These are phyloP conservation scores for Thymelicus acteon DNA, from an alignment of 2,888 invertebrate species.

Conservation along the genomic window DNA sequence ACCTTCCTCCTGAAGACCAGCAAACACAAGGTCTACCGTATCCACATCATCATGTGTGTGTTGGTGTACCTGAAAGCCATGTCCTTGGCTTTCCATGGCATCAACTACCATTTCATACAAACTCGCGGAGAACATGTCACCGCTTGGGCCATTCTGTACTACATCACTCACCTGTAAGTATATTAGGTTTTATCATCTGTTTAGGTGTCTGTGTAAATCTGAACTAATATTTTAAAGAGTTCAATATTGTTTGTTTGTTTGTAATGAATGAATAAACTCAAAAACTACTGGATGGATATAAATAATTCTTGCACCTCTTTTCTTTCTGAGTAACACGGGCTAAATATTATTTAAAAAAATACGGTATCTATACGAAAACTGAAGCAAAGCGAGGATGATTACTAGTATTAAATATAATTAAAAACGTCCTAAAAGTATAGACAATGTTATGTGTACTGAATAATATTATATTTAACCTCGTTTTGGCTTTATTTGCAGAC, in stretches of 20 bases:
- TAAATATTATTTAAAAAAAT: too few relatives aligned
- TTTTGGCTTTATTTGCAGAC: slow-evolving; percentile 71
- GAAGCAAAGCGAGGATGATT: too few relatives aligned
- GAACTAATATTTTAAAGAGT: too few relatives aligned
- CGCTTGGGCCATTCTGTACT: slow-evolving; percentile 98
- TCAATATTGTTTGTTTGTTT: too few relatives aligned
- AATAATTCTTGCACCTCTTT: too few relatives aligned
- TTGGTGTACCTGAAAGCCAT: slow-evolving; percentile 96
- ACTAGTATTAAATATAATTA: too few relatives aligned
- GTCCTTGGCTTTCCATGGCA: slow-evolving; percentile 97
- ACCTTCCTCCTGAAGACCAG: slow-evolving; percentile 93
- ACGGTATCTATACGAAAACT: too few relatives aligned
- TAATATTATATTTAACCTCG: not conserved
- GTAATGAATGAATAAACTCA: too few relatives aligned
- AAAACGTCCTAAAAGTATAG: too few relatives aligned
- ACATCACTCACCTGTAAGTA: slow-evolving; percentile 97
- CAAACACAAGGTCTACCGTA: slow-evolving; percentile 95
- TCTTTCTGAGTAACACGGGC: too few relatives aligned
- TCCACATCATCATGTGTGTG: slow-evolving; percentile 98
- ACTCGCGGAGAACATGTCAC: slow-evolving; percentile 96
- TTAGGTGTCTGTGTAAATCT: not conserved
- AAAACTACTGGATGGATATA: too few relatives aligned
- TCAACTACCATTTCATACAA: slow-evolving; percentile 97
- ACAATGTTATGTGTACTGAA: too few relatives aligned
- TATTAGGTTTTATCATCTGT: not conserved